Percentiles rank a stretch among this genome's conserved stretches.
phyloP scores from a whole-genome alignment of 1,140 invertebrate species.

The Leucophenga varia region DNA sequence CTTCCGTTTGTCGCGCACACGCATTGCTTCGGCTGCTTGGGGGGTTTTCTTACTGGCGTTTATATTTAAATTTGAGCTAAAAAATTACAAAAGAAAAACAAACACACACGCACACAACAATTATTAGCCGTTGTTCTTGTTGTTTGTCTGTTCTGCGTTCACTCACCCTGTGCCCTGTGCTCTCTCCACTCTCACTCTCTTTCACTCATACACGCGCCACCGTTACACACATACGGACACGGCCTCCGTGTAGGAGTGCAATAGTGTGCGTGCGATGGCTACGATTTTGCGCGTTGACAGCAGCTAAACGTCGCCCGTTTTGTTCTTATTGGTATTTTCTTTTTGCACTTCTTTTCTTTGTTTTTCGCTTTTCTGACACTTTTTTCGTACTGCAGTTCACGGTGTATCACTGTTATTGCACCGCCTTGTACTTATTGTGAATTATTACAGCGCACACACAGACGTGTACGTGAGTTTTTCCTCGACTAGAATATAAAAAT shows the following conservation, averaged over 20 bases:
- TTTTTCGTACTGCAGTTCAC: too few relatives aligned
- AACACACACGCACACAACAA: slow-evolving; percentile 1
- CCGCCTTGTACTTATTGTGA: too few relatives aligned
- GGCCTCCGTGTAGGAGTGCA: slow-evolving; percentile 4
- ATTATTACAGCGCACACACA: neutral
- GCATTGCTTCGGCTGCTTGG: slow-evolving; percentile 20
- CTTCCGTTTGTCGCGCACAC: slow-evolving; percentile 42
- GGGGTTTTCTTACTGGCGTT: slow-evolving; percentile 4
- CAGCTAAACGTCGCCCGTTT: slow-evolving; percentile 32
- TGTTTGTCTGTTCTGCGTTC: too few relatives aligned
- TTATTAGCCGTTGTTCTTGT: slow-evolving; percentile 18
- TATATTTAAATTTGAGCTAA: slow-evolving; percentile 11
- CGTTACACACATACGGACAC: neutral
- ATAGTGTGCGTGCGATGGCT: slow-evolving; percentile 35
- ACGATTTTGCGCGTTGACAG: slow-evolving; percentile 49
- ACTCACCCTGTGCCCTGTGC: too few relatives aligned
- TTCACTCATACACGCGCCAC: slow-evolving; percentile 13
- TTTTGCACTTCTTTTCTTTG: slow-evolving; percentile 9
- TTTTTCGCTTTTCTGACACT: neutral
- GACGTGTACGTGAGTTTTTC: slow-evolving; percentile 19
- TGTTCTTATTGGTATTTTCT: slow-evolving; percentile 2
- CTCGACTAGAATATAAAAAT: slow-evolving; percentile 38
- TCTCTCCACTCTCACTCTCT: slow-evolving; percentile 21
- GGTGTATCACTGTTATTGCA: too few relatives aligned
- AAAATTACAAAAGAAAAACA: slow-evolving; percentile 1